These are phyloP conservation scores for Grantiella picta DNA, from an alignment of 2,113 vertebrate genomes.

Conservation along the genomic window DNA sequence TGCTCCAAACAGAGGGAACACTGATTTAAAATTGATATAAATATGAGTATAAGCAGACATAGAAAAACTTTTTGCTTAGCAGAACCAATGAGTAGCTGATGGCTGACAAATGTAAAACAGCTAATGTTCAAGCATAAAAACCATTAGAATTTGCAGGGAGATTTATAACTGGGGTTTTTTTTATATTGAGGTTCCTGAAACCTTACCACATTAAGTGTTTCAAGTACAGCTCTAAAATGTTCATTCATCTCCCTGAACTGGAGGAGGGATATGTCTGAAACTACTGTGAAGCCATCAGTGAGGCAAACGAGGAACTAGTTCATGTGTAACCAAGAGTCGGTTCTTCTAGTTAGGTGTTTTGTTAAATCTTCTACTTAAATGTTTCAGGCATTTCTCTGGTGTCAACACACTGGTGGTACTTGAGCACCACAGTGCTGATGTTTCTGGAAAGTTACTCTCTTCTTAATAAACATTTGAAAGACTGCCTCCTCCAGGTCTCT, in stretches of 20 bases:
- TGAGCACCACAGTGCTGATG: rapidly evolving
- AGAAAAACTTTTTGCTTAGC: neutral
- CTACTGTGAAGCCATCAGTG: neutral
- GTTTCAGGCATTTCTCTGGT: neutral
- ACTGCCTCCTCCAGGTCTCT: neutral
- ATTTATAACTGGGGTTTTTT: neutral
- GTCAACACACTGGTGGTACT: neutral
- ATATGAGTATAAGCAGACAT: neutral
- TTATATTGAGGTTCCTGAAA: neutral
- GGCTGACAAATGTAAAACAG: neutral
- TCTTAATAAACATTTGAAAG: neutral
- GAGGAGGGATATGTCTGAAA: neutral
- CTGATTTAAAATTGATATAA: neutral
- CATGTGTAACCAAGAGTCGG: neutral
- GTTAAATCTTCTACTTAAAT: neutral
- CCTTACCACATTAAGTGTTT: neutral
- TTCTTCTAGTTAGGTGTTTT: neutral
- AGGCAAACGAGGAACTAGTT: neutral
- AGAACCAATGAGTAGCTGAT: neutral
- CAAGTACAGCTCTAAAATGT: neutral
- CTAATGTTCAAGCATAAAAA: neutral
- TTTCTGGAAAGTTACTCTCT: neutral
- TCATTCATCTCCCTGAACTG: neutral
- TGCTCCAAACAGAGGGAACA: neutral
- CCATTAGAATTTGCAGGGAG: neutral